A percentile compares a stretch with the other conserved stretches of the same genome.
phyloP scores from a whole-genome alignment of 2,797 vertebrate genomes.

The Pseudochromis fuscus region DNA sequence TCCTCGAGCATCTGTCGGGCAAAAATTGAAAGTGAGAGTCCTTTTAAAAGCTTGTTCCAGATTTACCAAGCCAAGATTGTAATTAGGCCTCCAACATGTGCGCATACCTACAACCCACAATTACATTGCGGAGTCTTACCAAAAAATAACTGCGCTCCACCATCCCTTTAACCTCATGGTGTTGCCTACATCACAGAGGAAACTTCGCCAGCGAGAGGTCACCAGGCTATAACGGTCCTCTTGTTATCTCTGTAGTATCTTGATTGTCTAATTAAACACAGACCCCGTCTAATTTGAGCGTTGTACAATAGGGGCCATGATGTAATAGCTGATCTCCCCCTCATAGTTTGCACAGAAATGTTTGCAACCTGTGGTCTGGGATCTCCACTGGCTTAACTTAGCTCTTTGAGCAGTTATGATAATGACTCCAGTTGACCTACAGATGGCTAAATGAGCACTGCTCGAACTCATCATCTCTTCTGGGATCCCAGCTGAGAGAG shows the following conservation, averaged over 20 bases:
- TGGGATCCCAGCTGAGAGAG: constrained; percentile 65
- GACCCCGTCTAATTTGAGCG: constrained; percentile 50
- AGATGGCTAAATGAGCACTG: constrained; percentile 68
- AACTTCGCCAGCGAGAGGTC: constrained; percentile 42
- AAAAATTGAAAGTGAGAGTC: constrained; percentile 67
- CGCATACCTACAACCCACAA: constrained; percentile 78
- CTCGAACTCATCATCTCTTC: constrained; percentile 55
- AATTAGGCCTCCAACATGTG: constrained; percentile 83
- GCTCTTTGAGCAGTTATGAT: constrained; percentile 55
- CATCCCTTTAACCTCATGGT: constrained; percentile 31
- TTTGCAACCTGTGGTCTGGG: constrained; percentile 59
- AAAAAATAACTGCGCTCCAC: constrained; percentile 66
- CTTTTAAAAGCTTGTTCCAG: constrained; percentile 72
- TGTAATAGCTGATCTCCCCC: constrained; percentile 47
- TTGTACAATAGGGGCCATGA: constrained; percentile 28
- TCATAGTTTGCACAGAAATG: constrained; percentile 50
- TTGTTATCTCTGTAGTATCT: constrained; percentile 36
- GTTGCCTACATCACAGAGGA: constrained; percentile 19
- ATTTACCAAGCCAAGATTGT: constrained; percentile 79
- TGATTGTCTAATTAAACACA: constrained; percentile 54
- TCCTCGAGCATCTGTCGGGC: constrained; percentile 59
- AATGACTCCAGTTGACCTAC: constrained; percentile 65
- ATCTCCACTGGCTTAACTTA: constrained; percentile 38
- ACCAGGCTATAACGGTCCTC: constrained; percentile 17
- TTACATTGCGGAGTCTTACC: constrained; percentile 75